phyloP scores from a whole-genome alignment of 2,113 vertebrate species.

The Pseudopipra pipra region DNA sequence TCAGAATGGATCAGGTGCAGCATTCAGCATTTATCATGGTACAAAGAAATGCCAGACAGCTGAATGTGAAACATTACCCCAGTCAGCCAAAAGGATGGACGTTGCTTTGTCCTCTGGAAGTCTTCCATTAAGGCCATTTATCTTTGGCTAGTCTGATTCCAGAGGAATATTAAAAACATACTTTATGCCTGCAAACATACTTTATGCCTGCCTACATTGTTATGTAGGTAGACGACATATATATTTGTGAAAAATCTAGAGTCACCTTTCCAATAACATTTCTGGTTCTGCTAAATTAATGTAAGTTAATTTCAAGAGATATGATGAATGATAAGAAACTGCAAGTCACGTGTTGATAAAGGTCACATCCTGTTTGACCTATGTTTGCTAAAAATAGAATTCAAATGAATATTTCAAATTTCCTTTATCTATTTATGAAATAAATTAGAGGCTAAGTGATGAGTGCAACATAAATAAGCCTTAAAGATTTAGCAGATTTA shows the following conservation, averaged over 20 bases:
- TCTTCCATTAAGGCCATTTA: neutral
- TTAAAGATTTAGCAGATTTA: neutral
- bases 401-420: neutral
- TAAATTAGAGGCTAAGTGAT: neutral
- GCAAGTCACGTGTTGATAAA: neutral
- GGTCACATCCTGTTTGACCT: neutral
- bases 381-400: neutral
- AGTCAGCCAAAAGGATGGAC: constrained; percentile 13
- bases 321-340: neutral
- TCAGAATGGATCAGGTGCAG: neutral
- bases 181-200: neutral
- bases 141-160: neutral
- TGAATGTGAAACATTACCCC: constrained; percentile 1
- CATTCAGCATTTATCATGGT: neutral
- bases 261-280: neutral
- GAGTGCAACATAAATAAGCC: neutral
- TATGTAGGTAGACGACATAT: neutral
- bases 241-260: neutral
- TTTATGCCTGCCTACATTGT: neutral
- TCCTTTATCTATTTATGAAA: neutral
- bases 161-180: constrained; percentile 5
- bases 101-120: neutral
- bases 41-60: neutral
- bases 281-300: neutral
- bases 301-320: neutral